Base-by-base conservation (phyloP, 2,797 vertebrate genomes). In the Microctenopoma steveboyesi region DNA sequence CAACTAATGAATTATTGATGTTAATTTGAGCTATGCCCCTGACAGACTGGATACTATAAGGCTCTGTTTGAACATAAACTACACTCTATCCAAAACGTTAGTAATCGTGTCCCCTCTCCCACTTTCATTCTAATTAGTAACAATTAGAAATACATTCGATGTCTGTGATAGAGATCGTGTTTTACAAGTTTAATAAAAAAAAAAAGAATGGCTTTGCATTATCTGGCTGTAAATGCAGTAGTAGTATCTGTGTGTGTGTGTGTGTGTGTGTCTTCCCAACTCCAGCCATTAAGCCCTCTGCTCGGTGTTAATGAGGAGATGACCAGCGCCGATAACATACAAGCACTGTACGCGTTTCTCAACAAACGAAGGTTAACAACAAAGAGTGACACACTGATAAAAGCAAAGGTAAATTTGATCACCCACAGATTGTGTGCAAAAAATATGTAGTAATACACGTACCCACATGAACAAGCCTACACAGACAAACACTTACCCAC, bases 1-100 rank as follows among this genome's bases (percentile, higher is more conserved):
- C 60, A 63, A 54, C 56, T 74, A 78, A 81, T 79, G 50, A 73
- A 63, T 68, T 65, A 16, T 49, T 64, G 30, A 79, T 72, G 27
- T 64, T 43, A 54, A 54, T 59, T 22, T 22, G 27, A 63, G 46
- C 22, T 18, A 39, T 50, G 69, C 25, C 28, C 18, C 28, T 56
- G 61, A 66, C 42, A 56, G 33, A 64, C 30, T 61, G 72, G 4
- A 4, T 60, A 62, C 18, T 48, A 59, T 40, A 47, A 33, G 59
- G 46, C 46, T 67, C 37, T 52, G 35, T 67, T 48, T 53, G 30
- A 51, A 45, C 28, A 40, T 66, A 18, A 51, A 64, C 7, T 10
- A 42, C 10, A 4, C 7, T 30, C 6, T 18, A 40, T 53, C 66
- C 13, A 63, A 25, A 74, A 18, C 39, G n/a, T 35, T 4, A 52